Conservation (phyloP, 2,888 invertebrate species). For the Troides helena region DNA sequence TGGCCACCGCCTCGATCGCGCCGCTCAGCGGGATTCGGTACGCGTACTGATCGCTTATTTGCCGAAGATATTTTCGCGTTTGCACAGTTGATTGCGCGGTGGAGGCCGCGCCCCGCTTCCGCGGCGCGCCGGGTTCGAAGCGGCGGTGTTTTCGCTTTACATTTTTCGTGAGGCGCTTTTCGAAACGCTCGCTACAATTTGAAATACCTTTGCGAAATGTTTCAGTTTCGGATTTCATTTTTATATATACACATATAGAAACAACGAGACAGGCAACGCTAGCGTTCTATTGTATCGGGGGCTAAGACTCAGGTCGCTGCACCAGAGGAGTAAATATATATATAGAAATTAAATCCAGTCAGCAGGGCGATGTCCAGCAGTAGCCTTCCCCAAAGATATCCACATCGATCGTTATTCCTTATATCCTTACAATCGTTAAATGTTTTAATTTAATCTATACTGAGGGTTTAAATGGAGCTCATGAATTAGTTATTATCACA, state of each 20-base stretch:
- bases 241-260: background rate
- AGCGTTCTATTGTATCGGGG: too few species aligned
- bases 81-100: constrained; percentile 63
- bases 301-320: too few species aligned
- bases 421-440: background rate
- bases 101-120: constrained; percentile 55
- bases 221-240: background rate
- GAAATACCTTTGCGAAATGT: constrained; percentile 2
- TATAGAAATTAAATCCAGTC: too few species aligned
- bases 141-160: background rate
- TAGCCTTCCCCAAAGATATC: too few species aligned
- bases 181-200: constrained; percentile 8
- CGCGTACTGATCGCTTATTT: constrained; percentile 60
- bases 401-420: too few species aligned
- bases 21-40: constrained; percentile 52
- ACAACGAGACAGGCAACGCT: too few species aligned
- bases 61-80: constrained; percentile 69
- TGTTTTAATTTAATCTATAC: constrained; percentile 1
- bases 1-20: constrained; percentile 47
- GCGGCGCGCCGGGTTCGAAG: constrained; percentile 25
- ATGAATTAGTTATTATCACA: too few species aligned
- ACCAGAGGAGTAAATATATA: too few species aligned
- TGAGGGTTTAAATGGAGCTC: too few species aligned
- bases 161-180: constrained; percentile 1
- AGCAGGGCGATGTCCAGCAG: too few species aligned